Evolutionary conservation across 2,113 vertebrate genomes (phyloP).

Genomic region (Aspiorhynchus laticeps): DNA sequence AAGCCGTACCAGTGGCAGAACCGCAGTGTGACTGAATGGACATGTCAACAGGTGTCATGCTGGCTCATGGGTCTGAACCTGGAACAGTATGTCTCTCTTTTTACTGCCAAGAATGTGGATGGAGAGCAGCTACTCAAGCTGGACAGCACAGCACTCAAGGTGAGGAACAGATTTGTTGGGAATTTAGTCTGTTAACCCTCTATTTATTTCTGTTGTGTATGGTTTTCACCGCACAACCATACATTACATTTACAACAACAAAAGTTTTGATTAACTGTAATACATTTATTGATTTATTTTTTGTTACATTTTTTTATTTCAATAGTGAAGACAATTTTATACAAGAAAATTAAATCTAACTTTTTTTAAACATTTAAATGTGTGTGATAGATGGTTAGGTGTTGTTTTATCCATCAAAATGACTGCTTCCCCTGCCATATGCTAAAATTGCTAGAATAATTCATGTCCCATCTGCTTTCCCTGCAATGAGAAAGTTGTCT

Average conservation of each 20-base stretch:
- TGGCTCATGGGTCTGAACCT: constrained; percentile 91
- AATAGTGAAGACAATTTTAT: neutral
- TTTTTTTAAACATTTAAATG: neutral
- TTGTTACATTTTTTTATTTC: neutral
- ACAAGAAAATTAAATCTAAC: too few relatives aligned
- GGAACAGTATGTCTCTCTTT: constrained; percentile 90
- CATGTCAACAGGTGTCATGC: constrained; percentile 87
- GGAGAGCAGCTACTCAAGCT: constrained; percentile 90
- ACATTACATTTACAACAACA: neutral
- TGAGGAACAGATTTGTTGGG: constrained; percentile 60
- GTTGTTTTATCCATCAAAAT: neutral
- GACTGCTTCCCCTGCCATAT: neutral
- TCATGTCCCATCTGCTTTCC: constrained; percentile 13
- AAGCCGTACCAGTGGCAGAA: constrained; percentile 85
- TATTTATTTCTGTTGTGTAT: neutral
- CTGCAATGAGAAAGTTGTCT: neutral
- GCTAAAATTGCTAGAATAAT: neutral
- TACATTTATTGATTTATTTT: neutral
- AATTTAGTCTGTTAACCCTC: neutral
- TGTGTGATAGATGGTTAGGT: neutral
- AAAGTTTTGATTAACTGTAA: neutral
- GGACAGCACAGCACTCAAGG: constrained; percentile 90
- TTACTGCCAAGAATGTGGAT: constrained; percentile 89
- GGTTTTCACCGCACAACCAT: too few relatives aligned
- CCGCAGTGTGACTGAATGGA: constrained; percentile 87